Base-by-base conservation (phyloP, 2,113 vertebrate species). In the Amazona vittata region DNA sequence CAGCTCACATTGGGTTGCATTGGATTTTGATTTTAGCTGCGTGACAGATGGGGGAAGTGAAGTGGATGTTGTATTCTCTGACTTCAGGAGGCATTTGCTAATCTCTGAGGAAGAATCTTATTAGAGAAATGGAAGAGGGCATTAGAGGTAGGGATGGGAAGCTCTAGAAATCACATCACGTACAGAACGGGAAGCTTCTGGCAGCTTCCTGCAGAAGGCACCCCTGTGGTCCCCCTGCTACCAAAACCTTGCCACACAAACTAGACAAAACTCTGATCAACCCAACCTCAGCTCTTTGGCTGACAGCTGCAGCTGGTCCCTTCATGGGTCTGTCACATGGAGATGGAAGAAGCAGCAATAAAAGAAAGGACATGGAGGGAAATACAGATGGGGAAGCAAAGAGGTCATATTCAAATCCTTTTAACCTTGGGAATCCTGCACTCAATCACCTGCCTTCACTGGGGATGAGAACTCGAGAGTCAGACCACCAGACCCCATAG, bases 101-200 rank as follows among this genome's bases (percentile, higher is more conserved):
- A 89, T 90, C 91, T 96, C 81, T 82, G 71, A 90, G 80, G 81
- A 77, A 84, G 75, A 91, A 78, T 55, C 86, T 93, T 92, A 70
- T 88, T 90, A 93, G 41, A 89, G 57, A 92, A 94, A 87, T 78
- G 75, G 83, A 96, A 90, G 47, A 87, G 59, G 74, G 73, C 84
- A 37, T 71, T 53, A 94, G 47, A 47, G 76, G 43, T 91, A 86
- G 39, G 47, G 28, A 47, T 53, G 57, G 28, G 69, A 94, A 92
- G 43, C 64, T 92, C 53, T 82, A 75, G 78, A 94, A 94, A 89
- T 86, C 81, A 50, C 15, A 41, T 75, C 6, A 8, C 50, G 73
- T 86, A 74, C 65, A 92, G 33, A 59, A 59, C 24, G 33, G 33
- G 33, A 24, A 35, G 33, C 57, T 59, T 24, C 33, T 59, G 33